These are phyloP conservation scores for Gracilinanus agilis DNA, from an alignment of 2,113 vertebrate genomes.

Conservation along the genomic window DNA sequence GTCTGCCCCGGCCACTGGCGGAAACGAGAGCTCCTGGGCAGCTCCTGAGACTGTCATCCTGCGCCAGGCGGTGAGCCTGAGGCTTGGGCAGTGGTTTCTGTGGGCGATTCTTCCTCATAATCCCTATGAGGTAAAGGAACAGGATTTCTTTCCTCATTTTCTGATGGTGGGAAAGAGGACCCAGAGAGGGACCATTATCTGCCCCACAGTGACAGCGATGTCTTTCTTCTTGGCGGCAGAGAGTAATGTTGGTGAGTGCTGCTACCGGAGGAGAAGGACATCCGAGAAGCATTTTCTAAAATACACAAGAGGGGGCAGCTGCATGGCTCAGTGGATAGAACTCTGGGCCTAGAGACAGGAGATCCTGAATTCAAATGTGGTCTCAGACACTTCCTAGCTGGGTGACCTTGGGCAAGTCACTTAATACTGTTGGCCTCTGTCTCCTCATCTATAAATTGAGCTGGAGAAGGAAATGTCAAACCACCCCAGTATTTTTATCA, in stretches of 20 bases:
- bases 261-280: background rate
- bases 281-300: background rate
- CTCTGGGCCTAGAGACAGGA: too few species aligned
- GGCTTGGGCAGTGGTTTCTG: accelerated
- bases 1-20: background rate
- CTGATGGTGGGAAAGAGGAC: background rate
- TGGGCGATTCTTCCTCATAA: accelerated
- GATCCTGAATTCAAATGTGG: too few species aligned
- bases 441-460: too few species aligned
- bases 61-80: background rate
- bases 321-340: too few species aligned
- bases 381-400: too few species aligned
- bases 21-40: background rate
- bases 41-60: background rate
- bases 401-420: too few species aligned
- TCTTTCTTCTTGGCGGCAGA: background rate
- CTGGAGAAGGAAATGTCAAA: too few species aligned
- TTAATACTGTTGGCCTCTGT: too few species aligned
- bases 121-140: too few species aligned
- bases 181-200: background rate
- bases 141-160: background rate
- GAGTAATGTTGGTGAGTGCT: too few species aligned
- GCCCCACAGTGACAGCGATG: background rate
- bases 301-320: background rate
- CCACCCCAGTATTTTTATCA: too few species aligned